Evolutionary conservation across 2,888 invertebrate genomes (phyloP), one percentile per base, ranked within the genome.

Genomic region (Sphaerolaimus hirsutus): DNA sequence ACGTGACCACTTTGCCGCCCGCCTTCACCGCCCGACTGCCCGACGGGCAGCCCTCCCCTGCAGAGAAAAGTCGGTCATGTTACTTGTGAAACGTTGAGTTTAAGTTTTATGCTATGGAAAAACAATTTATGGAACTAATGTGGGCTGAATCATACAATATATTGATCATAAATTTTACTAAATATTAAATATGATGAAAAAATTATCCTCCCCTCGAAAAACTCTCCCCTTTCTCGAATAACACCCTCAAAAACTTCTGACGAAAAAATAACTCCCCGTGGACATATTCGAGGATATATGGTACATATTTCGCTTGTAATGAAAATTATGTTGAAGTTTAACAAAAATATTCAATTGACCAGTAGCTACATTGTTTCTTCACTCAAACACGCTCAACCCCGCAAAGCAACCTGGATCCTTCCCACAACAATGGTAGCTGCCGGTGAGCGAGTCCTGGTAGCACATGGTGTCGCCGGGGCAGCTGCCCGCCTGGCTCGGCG

Each of bases 391-490:
- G 17, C 10, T 19, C 17, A 14, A 21, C 14, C 5, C 3, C 12
- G 10, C 23, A 14, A 14, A 26, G 26, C 24, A 26, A 50, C 52
- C 52, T 19, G 52, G 52, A 44, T 49, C 49, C 12, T 40, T 37
- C 2, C 51, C 53, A 43, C 56, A 56, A 41, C 56, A 56, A 21
- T 52, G 44, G 41, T 54, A 52, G 32, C 51, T 46, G 22, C 46
- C 44, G 22, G 50, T 51, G 25, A 54, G 26, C 10, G 53, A 47
- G 35, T 55, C 55, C 21, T 50, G 45, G 40, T 54, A 52, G 42
- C 56, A 56, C 22, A 53, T 47, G 23, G 55, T 49, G 45, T 49
- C 49, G 19, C 55, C 56, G 1, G 56, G 56, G 46, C 56, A 56
- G 3, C 49, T 46, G 43, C 53, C 51, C 17, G 54, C 45, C 2